Evolutionary conservation across 2,888 invertebrate species (phyloP), one percentile per base, ranked within the genome.

Genomic region (Lacanobia oleracea): DNA sequence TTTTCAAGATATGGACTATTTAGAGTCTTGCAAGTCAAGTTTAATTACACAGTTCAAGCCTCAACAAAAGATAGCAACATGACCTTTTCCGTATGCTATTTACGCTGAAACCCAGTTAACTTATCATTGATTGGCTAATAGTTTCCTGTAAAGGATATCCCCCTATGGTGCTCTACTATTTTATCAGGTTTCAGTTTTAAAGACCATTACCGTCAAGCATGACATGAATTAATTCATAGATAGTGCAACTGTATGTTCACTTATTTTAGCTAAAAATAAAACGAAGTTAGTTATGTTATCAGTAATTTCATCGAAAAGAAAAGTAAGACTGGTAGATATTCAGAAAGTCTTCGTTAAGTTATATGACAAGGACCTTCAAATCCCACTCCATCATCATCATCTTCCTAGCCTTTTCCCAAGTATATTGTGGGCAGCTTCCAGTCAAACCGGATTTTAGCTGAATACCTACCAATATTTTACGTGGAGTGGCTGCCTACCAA

Each of bases 191-290:
- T 43, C 33, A 12, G 40, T 65, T 43, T 54, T 18, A 51, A 56
- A 67, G 62, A 16, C 53, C 48, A 65, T 80, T 71, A 68, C 3
- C 10, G 14, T 37, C 18, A 18, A 43, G 50, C 76, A 56, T 63
- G 76, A 60, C 50, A 18, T 7, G 79, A 73, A 78, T 77, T 71
- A 60, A 76, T 53, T 71, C 43, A 37, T 51, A 50, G 78, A 66
- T 76, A 73, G 18, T 48, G 9, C 0, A 40, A 16, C 57, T 59
- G 27, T 59, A 75, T 40, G 76, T 57, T 16, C 4, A 5, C 6
- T 45, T n/a, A n/a, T n/a, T n/a, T n/a, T 1, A 27, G 0, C 6
- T 74, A 62, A 37, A 71, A 54, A 40, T 21, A 54, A 45, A 68
- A 18, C 18, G 2, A 14, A 67, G n/a, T 33, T 12, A 43, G 18